Evolutionary conservation across 2,113 vertebrate genomes (phyloP).

Genomic region (Thomomys bottae): DNA sequence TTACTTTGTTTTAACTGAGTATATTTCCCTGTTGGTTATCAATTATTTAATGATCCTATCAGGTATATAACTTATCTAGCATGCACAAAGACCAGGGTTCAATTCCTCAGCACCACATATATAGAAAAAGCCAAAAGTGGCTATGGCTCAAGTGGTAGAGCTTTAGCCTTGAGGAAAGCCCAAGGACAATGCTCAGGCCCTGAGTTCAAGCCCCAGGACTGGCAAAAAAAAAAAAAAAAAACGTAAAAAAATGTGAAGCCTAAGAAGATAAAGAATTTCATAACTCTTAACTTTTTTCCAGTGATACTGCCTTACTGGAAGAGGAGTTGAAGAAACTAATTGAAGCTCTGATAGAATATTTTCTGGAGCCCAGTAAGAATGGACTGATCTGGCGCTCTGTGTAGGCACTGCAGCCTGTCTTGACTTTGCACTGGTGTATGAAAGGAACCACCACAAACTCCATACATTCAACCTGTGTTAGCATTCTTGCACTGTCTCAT

Average conservation of each 20-base stretch:
- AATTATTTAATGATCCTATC: slow-evolving; percentile 25
- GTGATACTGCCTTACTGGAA: slow-evolving; percentile 88
- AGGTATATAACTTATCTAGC: neutral
- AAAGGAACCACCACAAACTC: slow-evolving; percentile 66
- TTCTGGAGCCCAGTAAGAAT: slow-evolving; percentile 93
- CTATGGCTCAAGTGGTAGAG: no score
- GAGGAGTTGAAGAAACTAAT: slow-evolving; percentile 89
- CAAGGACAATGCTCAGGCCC: no score
- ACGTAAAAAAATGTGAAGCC: slow-evolving; percentile 30
- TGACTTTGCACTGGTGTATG: neutral
- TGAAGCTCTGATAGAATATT: slow-evolving; percentile 88
- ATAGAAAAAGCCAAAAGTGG: no score
- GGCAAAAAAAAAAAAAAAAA: slow-evolving; percentile 44
- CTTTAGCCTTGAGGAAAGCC: no score
- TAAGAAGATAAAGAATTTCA: slow-evolving; percentile 28
- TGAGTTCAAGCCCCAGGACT: no score
- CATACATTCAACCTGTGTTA: neutral
- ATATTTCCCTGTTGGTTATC: slow-evolving; percentile 47
- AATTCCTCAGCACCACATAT: no score
- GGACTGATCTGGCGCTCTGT: slow-evolving; percentile 88
- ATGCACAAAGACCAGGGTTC: no score
- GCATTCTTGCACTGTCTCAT: slow-evolving; percentile 47
- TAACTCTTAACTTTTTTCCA: slow-evolving; percentile 69
- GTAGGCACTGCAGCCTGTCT: slow-evolving; percentile 69
- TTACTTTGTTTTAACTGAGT: slow-evolving; percentile 43